These are phyloP conservation scores for Nymphalis polychloros DNA, from an alignment of 2,888 invertebrate species.

Conservation along the genomic window DNA sequence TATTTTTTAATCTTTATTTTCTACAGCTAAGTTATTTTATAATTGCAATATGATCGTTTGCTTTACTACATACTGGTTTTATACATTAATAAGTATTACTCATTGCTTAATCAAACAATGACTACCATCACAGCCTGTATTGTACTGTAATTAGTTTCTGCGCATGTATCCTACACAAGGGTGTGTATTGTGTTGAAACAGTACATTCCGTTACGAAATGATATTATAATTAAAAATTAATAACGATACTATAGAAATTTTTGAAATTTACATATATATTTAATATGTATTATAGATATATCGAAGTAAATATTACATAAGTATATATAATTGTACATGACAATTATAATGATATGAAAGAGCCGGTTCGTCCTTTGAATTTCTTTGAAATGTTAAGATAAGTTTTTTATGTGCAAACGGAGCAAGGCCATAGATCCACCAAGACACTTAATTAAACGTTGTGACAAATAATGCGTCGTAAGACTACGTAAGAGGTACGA, in stretches of 20 bases:
- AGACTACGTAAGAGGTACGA: constrained; percentile 20
- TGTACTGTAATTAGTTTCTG: constrained; percentile 15
- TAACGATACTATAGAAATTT: background rate
- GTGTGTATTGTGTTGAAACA: constrained; percentile 18
- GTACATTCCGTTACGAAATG: constrained; percentile 14
- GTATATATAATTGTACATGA: background rate
- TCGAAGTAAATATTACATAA: constrained; percentile 4
- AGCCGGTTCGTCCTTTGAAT: constrained; percentile 12
- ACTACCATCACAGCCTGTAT: background rate
- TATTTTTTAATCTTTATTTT: no score
- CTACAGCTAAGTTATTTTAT: no score
- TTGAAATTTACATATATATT: background rate
- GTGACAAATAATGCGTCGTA: constrained; percentile 33
- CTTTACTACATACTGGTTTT: background rate
- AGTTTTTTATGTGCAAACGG: constrained; percentile 29
- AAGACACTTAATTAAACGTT: constrained; percentile 38
- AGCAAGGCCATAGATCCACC: constrained; percentile 31
- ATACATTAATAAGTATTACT: background rate
- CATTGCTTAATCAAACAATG: constrained; percentile 5
- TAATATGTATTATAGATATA: background rate
- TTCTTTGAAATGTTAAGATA: constrained; percentile 28
- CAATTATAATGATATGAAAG: constrained; percentile 6
- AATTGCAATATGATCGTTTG: no score
- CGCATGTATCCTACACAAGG: background rate
- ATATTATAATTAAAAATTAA: constrained; percentile 17